Base-by-base conservation (phyloP, 2,888 invertebrate genomes). In the Bugula neritina region DNA sequence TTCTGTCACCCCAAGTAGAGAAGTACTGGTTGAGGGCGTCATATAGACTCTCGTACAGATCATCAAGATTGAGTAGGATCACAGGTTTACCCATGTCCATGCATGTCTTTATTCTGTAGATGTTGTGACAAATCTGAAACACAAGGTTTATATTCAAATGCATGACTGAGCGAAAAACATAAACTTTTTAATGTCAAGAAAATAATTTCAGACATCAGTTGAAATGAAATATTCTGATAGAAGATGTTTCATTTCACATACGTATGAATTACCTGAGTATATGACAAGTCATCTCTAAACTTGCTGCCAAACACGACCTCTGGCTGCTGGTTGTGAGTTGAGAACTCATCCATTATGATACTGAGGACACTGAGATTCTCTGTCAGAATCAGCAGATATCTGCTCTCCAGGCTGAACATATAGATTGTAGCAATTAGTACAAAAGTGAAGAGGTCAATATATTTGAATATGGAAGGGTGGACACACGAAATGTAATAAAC, bases 21-120 rank as follows among this genome's bases (percentile, higher is more conserved):
- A 80, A 81, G 74, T 80, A 80, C 77, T 81, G 81, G 73, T 82
- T 82, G 27, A 82, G 77, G 29, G 80, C 81, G 75, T 82, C 81
- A 74, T 82, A 82, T 69, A 82, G 75, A 76, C 80, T 80, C 74
- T 82, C 82, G 73, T 82, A 82, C 35, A 81, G 74, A 72, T 79
- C 80, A 73, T 82, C 81, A 72, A 81, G 75, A 72, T 82, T 82
- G 69, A 81, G 75, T 27, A 82, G 76, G 0, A 81, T 76, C 29
- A 81, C 80, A 0, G 81, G 80, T 71, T 77, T 78, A 5, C 82
- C 82, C 0, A 79, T 79, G 75, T 82, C 81, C 82, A 82, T 82
- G 75, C 81, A 81, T 31, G 80, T 77, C 73, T 82, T 82, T 73
- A 82, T 81, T 69, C 79, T 75, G 77, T 82, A 81, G 74, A 82